These are phyloP conservation scores for Cheirogaleus major DNA, from an alignment of 2,797 vertebrate species.

Conservation along the genomic window DNA sequence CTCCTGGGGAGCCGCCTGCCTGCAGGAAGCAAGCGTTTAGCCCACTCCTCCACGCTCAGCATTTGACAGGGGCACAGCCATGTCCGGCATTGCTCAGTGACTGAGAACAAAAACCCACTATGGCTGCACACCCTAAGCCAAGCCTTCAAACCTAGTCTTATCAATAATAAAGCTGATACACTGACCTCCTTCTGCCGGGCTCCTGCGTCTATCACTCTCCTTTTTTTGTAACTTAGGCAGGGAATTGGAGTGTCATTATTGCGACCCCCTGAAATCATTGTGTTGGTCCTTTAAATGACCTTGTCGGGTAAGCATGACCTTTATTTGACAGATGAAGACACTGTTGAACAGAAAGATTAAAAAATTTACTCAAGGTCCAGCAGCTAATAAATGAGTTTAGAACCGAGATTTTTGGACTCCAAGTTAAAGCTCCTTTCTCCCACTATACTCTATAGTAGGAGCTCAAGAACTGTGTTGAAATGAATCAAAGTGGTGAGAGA, in stretches of 20 bases:
- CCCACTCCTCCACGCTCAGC: background rate
- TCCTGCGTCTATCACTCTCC: background rate
- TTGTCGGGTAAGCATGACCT: background rate
- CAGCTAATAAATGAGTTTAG: background rate
- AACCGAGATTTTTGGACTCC: background rate
- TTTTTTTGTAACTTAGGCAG: conserved; percentile 44
- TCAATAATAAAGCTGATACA: background rate
- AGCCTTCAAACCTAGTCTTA: background rate
- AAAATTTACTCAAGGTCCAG: background rate
- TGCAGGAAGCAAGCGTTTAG: background rate
- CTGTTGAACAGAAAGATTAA: background rate
- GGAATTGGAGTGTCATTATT: background rate
- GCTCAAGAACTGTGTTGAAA: background rate
- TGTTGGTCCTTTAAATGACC: background rate
- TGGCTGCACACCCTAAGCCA: background rate
- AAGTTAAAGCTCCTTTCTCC: background rate
- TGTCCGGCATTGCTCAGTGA: background rate
- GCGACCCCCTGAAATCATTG: background rate
- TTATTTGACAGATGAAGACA: conserved; percentile 35
- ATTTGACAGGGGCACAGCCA: background rate
- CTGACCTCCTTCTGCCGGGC: background rate
- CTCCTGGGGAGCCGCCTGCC: background rate
- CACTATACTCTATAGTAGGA: background rate
- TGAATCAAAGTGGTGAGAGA: background rate
- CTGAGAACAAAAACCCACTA: background rate